Percentiles rank a stretch among this genome's conserved stretches.
These are phyloP conservation scores for Adelges cooleyi DNA, from an alignment of 1,140 invertebrate species.

Conservation along the genomic window DNA sequence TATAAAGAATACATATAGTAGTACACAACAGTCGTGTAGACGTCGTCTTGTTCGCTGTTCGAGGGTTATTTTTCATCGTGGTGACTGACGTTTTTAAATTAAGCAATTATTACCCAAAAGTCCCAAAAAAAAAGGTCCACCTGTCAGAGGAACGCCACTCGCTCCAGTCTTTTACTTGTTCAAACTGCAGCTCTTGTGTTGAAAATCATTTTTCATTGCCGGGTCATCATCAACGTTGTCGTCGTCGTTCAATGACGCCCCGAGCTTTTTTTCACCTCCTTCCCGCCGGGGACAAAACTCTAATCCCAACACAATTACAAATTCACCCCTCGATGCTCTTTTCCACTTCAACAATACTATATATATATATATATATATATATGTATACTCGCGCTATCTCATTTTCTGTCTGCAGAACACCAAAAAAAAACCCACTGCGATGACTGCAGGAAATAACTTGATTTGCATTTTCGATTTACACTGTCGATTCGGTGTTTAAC, in stretches of 20 bases:
- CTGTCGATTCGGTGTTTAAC: too few species aligned
- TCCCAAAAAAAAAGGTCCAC: constrained; percentile 25
- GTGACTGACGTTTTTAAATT: constrained; percentile 28
- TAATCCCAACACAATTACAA: constrained; percentile 28
- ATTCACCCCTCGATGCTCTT: constrained; percentile 5
- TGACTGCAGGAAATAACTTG: constrained; percentile 24
- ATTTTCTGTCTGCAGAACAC: not conserved
- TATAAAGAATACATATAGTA: not conserved
- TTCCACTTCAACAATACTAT: not conserved
- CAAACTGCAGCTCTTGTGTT: too few species aligned
- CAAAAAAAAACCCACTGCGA: constrained; percentile 10
- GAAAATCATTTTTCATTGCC: constrained; percentile 25
- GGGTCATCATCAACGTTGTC: constrained; percentile 17
- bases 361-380: too few species aligned
- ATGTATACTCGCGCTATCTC: not conserved
- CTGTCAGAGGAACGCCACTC: not conserved
- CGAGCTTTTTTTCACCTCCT: constrained; percentile 3
- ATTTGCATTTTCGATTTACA: constrained; percentile 17
- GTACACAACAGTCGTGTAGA: not conserved
- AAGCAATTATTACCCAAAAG: constrained; percentile 28
- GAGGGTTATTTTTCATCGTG: constrained; percentile 23
- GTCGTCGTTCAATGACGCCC: constrained; percentile 17
- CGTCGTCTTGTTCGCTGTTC: not conserved
- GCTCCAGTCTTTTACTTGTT: too few species aligned
- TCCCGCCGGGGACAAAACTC: constrained; percentile 12